phyloP scores from a whole-genome alignment of 30 jellyfish, hydroid and myxozoan species.

The Chironex yamaguchii region DNA sequence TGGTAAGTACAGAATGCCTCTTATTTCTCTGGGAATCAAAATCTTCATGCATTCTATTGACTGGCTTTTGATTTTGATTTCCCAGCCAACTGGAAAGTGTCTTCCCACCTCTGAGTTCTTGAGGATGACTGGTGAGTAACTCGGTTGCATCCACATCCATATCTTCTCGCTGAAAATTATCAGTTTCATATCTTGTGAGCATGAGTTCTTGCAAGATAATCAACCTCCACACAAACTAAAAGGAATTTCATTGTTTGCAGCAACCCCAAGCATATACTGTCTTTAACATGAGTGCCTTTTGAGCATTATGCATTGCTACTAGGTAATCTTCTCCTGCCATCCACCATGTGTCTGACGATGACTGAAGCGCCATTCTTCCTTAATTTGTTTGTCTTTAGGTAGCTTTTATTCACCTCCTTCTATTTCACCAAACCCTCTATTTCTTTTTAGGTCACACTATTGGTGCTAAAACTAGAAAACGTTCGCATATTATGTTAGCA shows the following conservation, averaged over 20 bases:
- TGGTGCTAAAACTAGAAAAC: neutral
- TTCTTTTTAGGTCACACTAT: neutral
- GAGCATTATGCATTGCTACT: neutral
- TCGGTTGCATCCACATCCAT: neutral
- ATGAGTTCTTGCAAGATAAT: neutral
- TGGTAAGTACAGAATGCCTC: neutral
- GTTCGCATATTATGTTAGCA: too few relatives aligned
- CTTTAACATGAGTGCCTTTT: neutral
- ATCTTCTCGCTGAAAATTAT: neutral
- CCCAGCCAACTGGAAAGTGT: neutral
- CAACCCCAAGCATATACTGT: neutral
- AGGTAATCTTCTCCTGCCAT: too few relatives aligned
- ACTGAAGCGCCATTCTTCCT: neutral
- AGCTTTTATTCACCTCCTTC: neutral
- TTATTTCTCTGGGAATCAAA: neutral
- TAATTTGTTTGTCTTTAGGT: neutral
- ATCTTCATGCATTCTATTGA: neutral
- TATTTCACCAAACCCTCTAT: neutral
- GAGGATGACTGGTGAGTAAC: neutral
- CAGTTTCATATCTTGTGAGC: neutral
- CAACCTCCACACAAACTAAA: neutral
- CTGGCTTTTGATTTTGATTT: neutral
- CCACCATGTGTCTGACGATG: too few relatives aligned
- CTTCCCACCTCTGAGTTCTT: neutral
- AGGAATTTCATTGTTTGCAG: neutral